Percentiles rank a stretch among this genome's conserved stretches.
Evolutionary conservation across 2,113 vertebrate genomes (phyloP).

Genomic region (Apistogramma diplotaenia): DNA sequence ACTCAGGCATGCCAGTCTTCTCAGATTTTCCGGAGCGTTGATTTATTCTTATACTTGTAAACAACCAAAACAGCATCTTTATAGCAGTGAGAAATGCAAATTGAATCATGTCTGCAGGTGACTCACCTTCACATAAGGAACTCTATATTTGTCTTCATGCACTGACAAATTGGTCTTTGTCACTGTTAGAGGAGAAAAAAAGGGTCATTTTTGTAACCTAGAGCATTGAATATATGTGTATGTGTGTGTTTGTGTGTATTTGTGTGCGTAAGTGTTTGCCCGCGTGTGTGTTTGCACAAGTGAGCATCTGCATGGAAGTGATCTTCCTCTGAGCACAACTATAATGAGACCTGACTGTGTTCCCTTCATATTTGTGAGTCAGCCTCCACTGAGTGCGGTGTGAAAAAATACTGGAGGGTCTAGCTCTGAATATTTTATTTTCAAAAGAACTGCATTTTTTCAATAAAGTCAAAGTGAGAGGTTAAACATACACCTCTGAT

Average conservation of each 20-base stretch:
- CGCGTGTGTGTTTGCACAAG: neutral
- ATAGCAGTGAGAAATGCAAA: neutral
- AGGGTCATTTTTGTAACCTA: conserved; percentile 12
- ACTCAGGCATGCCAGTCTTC: neutral
- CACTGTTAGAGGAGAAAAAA: conserved; percentile 72
- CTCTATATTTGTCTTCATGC: conserved; percentile 93
- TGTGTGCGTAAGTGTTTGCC: neutral
- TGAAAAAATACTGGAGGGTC: neutral
- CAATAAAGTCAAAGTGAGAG: conserved; percentile 13
- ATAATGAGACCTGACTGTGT: conserved; percentile 18
- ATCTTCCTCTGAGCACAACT: neutral
- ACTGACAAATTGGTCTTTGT: conserved; percentile 94
- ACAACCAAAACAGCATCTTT: neutral
- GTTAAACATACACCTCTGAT: neutral
- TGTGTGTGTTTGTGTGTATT: neutral
- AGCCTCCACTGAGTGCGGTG: neutral
- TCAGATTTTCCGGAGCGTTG: neutral
- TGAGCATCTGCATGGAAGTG: neutral
- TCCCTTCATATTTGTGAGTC: conserved; percentile 21
- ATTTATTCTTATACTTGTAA: neutral
- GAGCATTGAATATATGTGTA: neutral
- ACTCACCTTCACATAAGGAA: conserved; percentile 94
- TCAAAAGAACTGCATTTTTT: conserved; percentile 16
- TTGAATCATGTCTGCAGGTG: neutral
- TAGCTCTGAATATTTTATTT: neutral